Percentiles rank a stretch among this genome's conserved stretches.
These are phyloP conservation scores for Melieria omissa DNA, from an alignment of 2,888 invertebrate species.

Conservation along the genomic window DNA sequence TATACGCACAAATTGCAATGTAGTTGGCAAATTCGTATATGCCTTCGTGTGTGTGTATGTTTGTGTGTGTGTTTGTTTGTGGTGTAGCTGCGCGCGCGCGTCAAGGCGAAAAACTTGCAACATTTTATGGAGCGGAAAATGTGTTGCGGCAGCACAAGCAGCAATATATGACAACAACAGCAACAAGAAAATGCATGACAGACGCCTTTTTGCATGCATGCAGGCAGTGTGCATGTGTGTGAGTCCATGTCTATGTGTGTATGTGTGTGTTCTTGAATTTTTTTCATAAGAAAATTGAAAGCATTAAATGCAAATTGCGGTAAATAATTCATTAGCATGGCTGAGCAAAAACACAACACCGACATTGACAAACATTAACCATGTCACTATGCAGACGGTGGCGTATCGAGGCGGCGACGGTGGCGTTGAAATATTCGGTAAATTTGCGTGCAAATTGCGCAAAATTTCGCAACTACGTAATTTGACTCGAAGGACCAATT, in stretches of 20 bases:
- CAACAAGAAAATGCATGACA: slow-evolving; percentile 5
- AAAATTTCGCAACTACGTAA: too few relatives aligned
- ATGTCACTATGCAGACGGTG: too few relatives aligned
- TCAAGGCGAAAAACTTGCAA: slow-evolving; percentile 15
- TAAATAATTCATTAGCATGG: slow-evolving; percentile 10
- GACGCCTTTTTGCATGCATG: background rate
- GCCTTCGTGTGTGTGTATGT: background rate
- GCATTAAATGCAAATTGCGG: slow-evolving; percentile 1
- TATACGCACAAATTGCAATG: too few relatives aligned
- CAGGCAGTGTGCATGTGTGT: background rate
- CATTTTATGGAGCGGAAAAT: slow-evolving; percentile 22
- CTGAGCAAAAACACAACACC: background rate
- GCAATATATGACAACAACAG: background rate
- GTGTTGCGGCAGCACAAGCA: background rate
- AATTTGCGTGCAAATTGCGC: background rate
- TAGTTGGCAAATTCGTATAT: too few relatives aligned
- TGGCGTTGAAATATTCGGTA: background rate
- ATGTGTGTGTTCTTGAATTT: background rate
- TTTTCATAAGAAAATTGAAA: slow-evolving; percentile 1
- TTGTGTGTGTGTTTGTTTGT: background rate
- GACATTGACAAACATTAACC: too few relatives aligned
- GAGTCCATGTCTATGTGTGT: slow-evolving; percentile 5
- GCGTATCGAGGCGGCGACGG: too few relatives aligned
- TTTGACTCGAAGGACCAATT: background rate
- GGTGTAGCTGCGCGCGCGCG: slow-evolving; percentile 1